Evolutionary conservation across 2,797 vertebrate genomes (phyloP), one percentile per base, ranked within the genome.

Genomic region (Catostomus latipinnis): DNA sequence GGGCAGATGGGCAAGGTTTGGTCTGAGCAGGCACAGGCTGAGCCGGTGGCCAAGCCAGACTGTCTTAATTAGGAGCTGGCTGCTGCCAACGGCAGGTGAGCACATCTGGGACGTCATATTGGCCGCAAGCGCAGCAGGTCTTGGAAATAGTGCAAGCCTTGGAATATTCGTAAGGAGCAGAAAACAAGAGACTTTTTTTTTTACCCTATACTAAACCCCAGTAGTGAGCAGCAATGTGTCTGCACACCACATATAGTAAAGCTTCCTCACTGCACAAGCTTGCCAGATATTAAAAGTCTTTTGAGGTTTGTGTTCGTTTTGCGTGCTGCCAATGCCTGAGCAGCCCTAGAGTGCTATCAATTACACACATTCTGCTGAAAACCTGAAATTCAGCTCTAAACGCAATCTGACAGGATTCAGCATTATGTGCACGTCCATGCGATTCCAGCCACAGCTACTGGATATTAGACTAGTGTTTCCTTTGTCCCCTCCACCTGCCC

Each of bases 31-130:
- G 58, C 50, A 79, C 73, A 78, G 70, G 71, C 65, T 69, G 76
- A 75, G 74, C 76, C 76, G 52, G 67, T 77, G 60, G 58, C 78
- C 83, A 66, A 74, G 84, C 87, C 73, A 83, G 86, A 81, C 83
- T 80, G 56, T 86, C 87, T 86, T 88, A 87, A 88, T 88, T 87
- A 88, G 82, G 82, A 84, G 79, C 69, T 71, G 72, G 82, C 78
- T 79, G 75, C 80, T 74, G 83, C 80, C 76, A 86, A 80, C 71
- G 60, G 78, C 86, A 85, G 85, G 86, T 86, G 81, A 87, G 85
- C 87, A 86, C 87, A 88, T 85, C 86, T 87, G 87, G 87, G 83
- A 87, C 57, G 78, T 77, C 81, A 84, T 85, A 82, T 82, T 86
- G 85, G 81, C 82, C 72, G 75, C 81, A 78, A 86, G 72, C 83